These are phyloP conservation scores for Puntigrus tetrazona DNA, from an alignment of 2,113 vertebrate genomes.

Conservation along the genomic window DNA sequence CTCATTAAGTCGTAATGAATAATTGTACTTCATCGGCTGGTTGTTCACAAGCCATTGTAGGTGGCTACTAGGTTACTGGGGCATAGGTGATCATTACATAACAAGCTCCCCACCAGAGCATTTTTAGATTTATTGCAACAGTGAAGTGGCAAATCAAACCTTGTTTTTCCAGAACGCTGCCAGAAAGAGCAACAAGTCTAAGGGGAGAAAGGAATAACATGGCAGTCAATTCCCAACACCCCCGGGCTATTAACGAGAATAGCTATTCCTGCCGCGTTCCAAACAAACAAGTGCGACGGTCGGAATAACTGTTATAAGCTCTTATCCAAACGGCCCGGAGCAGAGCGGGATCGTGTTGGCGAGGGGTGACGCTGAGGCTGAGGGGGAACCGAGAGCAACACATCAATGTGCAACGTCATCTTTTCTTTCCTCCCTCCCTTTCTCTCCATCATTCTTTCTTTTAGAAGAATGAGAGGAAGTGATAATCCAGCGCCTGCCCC, in stretches of 20 bases:
- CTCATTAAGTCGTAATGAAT: slow-evolving; percentile 10
- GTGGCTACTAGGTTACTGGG: slow-evolving; percentile 18
- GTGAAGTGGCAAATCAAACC: slow-evolving; percentile 47
- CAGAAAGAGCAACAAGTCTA: slow-evolving; percentile 40
- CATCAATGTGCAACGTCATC: slow-evolving; percentile 54
- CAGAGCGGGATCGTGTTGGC: slow-evolving; percentile 35
- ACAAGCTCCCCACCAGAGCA: not conserved
- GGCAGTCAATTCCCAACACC: slow-evolving; percentile 39
- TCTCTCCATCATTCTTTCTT: slow-evolving; percentile 51
- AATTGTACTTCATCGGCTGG: not conserved
- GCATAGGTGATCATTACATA: slow-evolving; percentile 40
- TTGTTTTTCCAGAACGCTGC: slow-evolving; percentile 38
- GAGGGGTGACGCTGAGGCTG: slow-evolving; percentile 48
- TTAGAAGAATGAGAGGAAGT: slow-evolving; percentile 67
- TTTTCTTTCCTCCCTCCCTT: slow-evolving; percentile 37
- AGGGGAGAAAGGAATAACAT: slow-evolving; percentile 38
- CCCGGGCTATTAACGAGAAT: slow-evolving; percentile 40
- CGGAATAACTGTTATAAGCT: slow-evolving; percentile 55
- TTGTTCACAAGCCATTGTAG: not conserved
- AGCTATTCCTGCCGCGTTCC: slow-evolving; percentile 50
- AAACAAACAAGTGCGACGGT: slow-evolving; percentile 58
- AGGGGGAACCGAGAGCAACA: slow-evolving; percentile 47
- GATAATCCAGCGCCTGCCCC: slow-evolving; percentile 56
- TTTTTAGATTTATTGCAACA: slow-evolving; percentile 38
- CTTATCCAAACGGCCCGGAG: slow-evolving; percentile 49